Base-by-base conservation (phyloP, 1,140 invertebrate genomes). In the Carcinoscorpius rotundicauda region DNA sequence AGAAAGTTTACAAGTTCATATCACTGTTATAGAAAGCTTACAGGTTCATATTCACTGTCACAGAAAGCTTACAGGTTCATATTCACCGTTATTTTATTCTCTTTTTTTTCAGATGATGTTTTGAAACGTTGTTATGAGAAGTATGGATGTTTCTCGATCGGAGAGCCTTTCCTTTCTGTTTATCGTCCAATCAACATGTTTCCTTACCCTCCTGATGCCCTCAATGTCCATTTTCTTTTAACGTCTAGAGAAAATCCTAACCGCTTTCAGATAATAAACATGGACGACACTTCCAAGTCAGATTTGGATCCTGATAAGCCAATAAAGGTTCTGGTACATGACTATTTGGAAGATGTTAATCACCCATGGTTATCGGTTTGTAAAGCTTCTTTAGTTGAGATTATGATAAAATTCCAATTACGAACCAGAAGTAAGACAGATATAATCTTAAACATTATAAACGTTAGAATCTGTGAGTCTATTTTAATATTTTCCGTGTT, bases 91-190 rank as follows among this genome's bases (percentile, higher is more conserved):
- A 29, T 51, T 50, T 58, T 62, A 6, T 57, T 67, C 56, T 52
- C 8, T 53, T 64, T 65, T 5, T 63, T 56, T 11, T 55, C 64
- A 11, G 61, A 68, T 10, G 62, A 58, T n/a, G 63, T 69, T 4
- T 51, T 65, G 9, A 60, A 61, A 48, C 60, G 64, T 73, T 93
- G 89, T 72, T 92, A 86, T 73, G 85, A 83, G 3, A 81, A 83
- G 0, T 91, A 87, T 68, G 90, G 89, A 4, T 93, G 90, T 74
- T 93, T 89, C 72, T 86, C 87, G 51, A 84, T 89, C 56, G 83
- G 81, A n/a, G 80, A 83, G 49, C 88, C 88, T 3, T 93, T 88
- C 87, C 84, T 84, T 0, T 86, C 75, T n/a, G 69, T 86, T 4
- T 83, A 84, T 64, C 79, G 89, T 53, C 88, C 88, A 6, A 84